Percentiles rank a stretch among this genome's conserved stretches.
Conservation (phyloP, 2,113 vertebrate species). For the Meleagris gallopavo region DNA sequence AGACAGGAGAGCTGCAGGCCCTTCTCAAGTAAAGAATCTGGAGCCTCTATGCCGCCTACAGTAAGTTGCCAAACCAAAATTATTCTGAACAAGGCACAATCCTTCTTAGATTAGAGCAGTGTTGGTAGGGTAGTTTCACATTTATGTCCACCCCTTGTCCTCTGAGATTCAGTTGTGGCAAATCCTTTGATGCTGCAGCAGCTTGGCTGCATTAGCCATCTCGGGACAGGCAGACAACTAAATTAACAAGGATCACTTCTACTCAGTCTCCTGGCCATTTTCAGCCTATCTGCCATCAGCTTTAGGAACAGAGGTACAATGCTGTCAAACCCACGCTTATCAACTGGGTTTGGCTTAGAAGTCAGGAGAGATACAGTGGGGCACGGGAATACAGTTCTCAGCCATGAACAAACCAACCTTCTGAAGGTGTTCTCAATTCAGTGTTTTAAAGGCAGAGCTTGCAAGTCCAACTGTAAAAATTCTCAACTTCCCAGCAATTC, state of each 20-base stretch:
- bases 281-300: neutral
- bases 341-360: neutral
- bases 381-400: neutral
- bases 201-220: neutral
- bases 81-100: neutral
- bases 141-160: neutral
- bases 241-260: neutral
- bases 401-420: neutral
- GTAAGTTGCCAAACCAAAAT: slow-evolving; percentile 1
- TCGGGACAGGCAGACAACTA: neutral
- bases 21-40: neutral
- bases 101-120: neutral
- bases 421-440: neutral
- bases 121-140: neutral
- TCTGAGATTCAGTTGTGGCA: neutral
- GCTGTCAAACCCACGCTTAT: neutral
- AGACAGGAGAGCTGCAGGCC: neutral
- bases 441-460: neutral
- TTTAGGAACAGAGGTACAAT: neutral
- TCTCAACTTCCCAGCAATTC: neutral
- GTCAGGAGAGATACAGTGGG: neutral
- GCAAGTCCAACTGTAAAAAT: neutral
- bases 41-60: neutral
- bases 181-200: neutral
- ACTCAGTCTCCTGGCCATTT: neutral